phyloP scores from a whole-genome alignment of 2,797 vertebrate species.

The Alca torda region DNA sequence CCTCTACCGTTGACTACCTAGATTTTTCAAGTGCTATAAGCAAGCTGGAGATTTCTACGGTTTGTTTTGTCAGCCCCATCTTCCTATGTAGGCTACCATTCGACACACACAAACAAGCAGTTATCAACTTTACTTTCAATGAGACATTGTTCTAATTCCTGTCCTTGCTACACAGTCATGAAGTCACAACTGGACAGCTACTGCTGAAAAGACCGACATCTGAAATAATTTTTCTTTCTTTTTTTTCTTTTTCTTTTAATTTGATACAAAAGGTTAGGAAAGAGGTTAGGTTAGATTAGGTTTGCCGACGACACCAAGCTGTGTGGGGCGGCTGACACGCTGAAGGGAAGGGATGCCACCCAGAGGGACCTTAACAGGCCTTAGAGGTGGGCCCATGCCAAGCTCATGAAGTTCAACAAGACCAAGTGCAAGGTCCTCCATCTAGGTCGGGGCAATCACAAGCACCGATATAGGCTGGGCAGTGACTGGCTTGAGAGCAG shows the following conservation, averaged over 20 bases:
- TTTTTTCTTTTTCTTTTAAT: neutral
- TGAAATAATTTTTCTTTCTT: neutral
- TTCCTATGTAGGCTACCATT: neutral
- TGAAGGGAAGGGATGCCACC: too few relatives aligned
- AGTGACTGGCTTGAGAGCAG: too few relatives aligned
- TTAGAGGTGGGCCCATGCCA: too few relatives aligned
- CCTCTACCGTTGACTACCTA: neutral
- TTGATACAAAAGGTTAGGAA: neutral
- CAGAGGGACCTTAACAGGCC: too few relatives aligned
- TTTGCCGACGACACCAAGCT: too few relatives aligned
- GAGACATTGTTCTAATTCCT: neutral
- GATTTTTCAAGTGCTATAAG: neutral
- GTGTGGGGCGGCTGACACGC: too few relatives aligned
- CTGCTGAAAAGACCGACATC: neutral
- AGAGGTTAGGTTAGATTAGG: too few relatives aligned
- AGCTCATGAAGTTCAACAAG: too few relatives aligned
- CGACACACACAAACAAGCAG: neutral
- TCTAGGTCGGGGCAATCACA: too few relatives aligned
- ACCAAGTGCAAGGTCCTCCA: too few relatives aligned
- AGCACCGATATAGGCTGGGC: too few relatives aligned
- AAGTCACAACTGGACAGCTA: accelerated
- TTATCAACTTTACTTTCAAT: neutral
- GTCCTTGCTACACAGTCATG: neutral
- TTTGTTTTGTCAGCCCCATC: neutral
- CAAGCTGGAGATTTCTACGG: neutral